Percentiles rank a stretch among this genome's conserved stretches.
phyloP scores from a whole-genome alignment of 35 echinoderm and acorn worm genomes.

The Ptychodera flava region DNA sequence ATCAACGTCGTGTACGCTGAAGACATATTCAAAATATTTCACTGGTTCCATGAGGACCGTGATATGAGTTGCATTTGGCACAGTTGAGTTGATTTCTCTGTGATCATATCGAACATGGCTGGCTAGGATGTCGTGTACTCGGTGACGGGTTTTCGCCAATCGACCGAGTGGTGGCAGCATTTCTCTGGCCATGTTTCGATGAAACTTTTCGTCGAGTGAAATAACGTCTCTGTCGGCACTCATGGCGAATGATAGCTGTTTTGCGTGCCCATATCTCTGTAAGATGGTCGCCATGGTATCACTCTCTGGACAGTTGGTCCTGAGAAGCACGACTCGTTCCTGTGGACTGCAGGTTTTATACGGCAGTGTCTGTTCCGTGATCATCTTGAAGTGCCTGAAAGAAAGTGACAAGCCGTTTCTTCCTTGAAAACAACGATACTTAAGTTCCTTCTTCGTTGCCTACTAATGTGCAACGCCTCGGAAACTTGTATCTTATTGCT shows the following conservation, averaged over 20 bases:
- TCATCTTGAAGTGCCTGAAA: too few species aligned
- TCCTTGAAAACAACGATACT: too few species aligned
- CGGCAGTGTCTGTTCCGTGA: too few species aligned
- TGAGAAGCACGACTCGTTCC: background rate
- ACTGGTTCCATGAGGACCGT: background rate
- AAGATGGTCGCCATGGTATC: background rate
- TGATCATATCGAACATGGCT: background rate
- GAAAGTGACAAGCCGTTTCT: too few species aligned
- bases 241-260: background rate
- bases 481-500: too few species aligned
- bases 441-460: too few species aligned
- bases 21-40: background rate
- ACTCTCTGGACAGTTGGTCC: background rate
- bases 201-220: background rate
- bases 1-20: background rate
- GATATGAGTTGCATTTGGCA: background rate
- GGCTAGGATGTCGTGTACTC: background rate
- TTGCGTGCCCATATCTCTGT: background rate
- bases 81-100: background rate
- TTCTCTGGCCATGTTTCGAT: background rate
- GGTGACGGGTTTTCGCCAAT: background rate
- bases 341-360: background rate
- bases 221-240: background rate
- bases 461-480: too few species aligned
- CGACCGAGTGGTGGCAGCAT: background rate